Conservation (phyloP, 2,888 invertebrate genomes). For the Slavum lentiscoides region DNA sequence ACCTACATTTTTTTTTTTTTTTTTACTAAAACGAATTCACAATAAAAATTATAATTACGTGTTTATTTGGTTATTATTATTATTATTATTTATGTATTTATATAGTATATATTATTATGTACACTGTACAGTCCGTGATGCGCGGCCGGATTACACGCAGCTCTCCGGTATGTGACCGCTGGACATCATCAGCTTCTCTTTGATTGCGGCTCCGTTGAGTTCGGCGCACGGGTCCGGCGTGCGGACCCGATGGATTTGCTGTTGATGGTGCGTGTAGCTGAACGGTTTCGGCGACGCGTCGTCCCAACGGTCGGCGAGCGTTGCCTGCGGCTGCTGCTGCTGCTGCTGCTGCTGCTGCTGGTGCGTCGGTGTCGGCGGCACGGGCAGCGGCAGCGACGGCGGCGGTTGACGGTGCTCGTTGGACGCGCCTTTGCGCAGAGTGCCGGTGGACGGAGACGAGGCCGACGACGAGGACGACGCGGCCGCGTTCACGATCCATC, state of each 20-base stretch:
- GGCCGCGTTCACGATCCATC: background rate
- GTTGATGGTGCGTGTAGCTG: constrained; percentile 12
- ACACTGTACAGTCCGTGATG: no score
- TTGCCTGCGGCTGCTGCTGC: background rate
- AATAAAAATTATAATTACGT: no score
- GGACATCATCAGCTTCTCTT: constrained; percentile 75
- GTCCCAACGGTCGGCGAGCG: constrained; percentile 5
- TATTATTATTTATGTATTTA: no score
- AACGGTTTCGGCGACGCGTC: constrained; percentile 26
- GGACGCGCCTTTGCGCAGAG: constrained; percentile 3
- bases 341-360: no score
- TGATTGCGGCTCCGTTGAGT: constrained; percentile 79
- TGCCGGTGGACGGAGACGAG: background rate
- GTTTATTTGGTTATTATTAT: no score
- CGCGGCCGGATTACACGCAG: constrained; percentile 67
- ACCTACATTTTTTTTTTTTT: no score
- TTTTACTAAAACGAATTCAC: no score
- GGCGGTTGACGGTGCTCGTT: constrained; percentile 11
- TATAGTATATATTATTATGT: no score
- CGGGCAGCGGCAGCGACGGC: background rate
- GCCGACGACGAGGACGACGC: background rate
- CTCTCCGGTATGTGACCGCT: constrained; percentile 83
- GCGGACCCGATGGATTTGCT: background rate
- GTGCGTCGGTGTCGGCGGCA: no score
- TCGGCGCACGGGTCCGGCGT: constrained; percentile 54